These are phyloP conservation scores for Syngnathus acus DNA, from an alignment of 2,797 vertebrate species.

Conservation along the genomic window DNA sequence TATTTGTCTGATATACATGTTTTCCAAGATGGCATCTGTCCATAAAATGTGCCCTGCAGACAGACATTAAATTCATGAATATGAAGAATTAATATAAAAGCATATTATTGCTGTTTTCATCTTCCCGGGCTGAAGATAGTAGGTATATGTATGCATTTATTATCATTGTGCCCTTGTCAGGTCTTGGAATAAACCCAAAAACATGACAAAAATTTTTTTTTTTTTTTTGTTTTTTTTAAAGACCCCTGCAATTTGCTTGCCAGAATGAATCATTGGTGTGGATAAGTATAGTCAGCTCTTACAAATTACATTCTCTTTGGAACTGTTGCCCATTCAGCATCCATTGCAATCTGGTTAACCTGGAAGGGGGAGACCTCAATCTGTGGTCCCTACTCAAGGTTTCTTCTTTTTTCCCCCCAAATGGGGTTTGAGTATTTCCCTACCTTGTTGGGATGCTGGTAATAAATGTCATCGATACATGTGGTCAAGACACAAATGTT, in stretches of 20 bases:
- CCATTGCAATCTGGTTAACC: too few species aligned
- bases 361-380: too few species aligned
- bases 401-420: too few species aligned
- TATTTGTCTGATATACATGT: slow-evolving; percentile 25
- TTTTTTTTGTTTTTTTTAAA: neutral
- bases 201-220: neutral
- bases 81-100: neutral
- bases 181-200: neutral
- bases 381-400: too few species aligned
- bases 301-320: neutral
- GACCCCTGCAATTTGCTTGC: neutral
- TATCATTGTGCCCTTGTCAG: neutral
- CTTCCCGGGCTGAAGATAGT: neutral
- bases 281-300: neutral
- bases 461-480: too few species aligned
- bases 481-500: neutral
- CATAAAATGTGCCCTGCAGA: neutral
- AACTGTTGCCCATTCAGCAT: neutral
- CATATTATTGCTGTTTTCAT: neutral
- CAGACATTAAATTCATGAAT: neutral
- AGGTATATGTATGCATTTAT: neutral
- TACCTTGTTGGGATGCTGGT: too few species aligned
- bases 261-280: neutral
- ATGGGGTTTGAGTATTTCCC: too few species aligned
- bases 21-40: neutral